Conservation (phyloP, 2,797 vertebrate species). For the Coreius guichenoti region DNA sequence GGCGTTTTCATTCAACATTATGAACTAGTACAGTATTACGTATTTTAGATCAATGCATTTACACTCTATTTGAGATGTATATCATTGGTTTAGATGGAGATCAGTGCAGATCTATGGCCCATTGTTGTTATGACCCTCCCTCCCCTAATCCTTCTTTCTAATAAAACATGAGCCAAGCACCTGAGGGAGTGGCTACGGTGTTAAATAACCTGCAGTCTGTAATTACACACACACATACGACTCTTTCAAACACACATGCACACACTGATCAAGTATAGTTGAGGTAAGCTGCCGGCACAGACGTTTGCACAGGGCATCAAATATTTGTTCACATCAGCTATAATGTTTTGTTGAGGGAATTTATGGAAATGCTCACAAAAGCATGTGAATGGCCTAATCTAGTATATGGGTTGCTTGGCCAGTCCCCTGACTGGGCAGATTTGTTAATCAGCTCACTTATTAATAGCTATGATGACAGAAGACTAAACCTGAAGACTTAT, state of each 20-base stretch:
- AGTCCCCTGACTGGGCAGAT: slow-evolving; percentile 55
- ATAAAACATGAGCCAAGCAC: slow-evolving; percentile 73
- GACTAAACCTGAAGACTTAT: slow-evolving; percentile 62
- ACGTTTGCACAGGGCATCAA: background rate
- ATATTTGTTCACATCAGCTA: slow-evolving; percentile 13
- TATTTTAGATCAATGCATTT: slow-evolving; percentile 5
- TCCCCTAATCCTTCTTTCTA: slow-evolving; percentile 54
- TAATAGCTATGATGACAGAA: slow-evolving; percentile 77
- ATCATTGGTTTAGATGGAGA: slow-evolving; percentile 34
- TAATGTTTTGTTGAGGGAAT: slow-evolving; percentile 4
- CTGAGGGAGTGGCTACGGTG: slow-evolving; percentile 70
- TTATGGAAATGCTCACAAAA: background rate
- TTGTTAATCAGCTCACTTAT: slow-evolving; percentile 80
- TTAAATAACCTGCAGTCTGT: slow-evolving; percentile 76
- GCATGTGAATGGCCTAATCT: slow-evolving; percentile 17
- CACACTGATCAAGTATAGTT: slow-evolving; percentile 25
- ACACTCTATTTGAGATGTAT: slow-evolving; percentile 25
- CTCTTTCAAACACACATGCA: slow-evolving; percentile 38
- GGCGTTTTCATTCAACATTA: background rate
- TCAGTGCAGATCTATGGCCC: slow-evolving; percentile 44
- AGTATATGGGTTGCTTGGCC: background rate
- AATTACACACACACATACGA: slow-evolving; percentile 70
- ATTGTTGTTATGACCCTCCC: slow-evolving; percentile 51
- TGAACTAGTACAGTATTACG: slow-evolving; percentile 13
- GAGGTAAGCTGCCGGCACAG: background rate